Evolutionary conservation across 2,113 vertebrate species (phyloP), one percentile per base, ranked within the genome.

Genomic region (Apistogramma diplotaenia): DNA sequence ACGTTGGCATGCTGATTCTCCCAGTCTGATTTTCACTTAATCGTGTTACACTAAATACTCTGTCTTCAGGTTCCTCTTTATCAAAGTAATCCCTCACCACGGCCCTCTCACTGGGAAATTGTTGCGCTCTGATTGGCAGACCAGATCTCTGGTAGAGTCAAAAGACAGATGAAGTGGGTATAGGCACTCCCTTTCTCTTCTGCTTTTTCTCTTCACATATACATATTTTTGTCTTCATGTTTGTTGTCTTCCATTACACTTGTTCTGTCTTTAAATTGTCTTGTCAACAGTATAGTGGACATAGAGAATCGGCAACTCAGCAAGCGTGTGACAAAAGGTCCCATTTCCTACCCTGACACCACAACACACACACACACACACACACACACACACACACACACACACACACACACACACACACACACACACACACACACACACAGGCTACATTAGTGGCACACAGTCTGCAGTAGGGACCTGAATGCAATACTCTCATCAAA

Each of bases 221-320:
- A 23, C 35, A 5, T 70, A 3, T 60, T 19, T 60, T 21, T 53
- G 1, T 73, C 8, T 23, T 19, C 46, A 2, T 4, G 21, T 54
- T 58, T 11, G 23, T 78, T 1, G 1, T 71, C 7, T 74, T n/a
- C 73, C 21, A 1, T 40, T 58, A 15, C 53, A 1, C 35, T 25
- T 6, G 16, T 29, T 3, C 6, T 16, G 3, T 11, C 5, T 49
- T 70, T 5, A 70, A 70, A 5, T 33, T 43, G 3, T 3, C 1
- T 49, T 5, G 0, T 49, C 70, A 57, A 35, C 78, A 91, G 90
- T 85, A 60, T 82, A 84, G 78, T 91, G 92, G 88, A 88, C 84
- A 8, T 86, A 94, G 71, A 89, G 27, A 67, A 91, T 91, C 80
- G 89, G 59, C 85, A 83, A 29, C 79, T 93, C 18, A 84, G 86